Percentiles rank a stretch among this genome's conserved stretches.
These are phyloP conservation scores for Oncorhynchus clarkii DNA, from an alignment of 2,113 vertebrate genomes.

Conservation along the genomic window DNA sequence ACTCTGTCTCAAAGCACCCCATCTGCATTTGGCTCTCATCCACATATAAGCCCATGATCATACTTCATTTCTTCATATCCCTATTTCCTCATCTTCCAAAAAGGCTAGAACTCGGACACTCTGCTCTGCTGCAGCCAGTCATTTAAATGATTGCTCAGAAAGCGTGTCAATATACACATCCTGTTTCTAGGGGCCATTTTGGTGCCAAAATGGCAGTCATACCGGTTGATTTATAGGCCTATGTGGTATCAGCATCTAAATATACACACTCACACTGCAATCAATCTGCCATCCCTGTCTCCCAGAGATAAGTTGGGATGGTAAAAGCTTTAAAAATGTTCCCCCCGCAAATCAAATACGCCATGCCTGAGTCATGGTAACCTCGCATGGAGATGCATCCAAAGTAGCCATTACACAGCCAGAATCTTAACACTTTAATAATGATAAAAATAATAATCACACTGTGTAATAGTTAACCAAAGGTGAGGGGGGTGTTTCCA, in stretches of 20 bases:
- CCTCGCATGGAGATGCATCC: no score
- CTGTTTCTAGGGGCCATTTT: constrained; percentile 35
- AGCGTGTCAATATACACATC: constrained; percentile 46
- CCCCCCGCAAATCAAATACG: constrained; percentile 28
- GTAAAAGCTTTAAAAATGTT: constrained; percentile 42
- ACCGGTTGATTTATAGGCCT: constrained; percentile 46
- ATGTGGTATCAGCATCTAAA: constrained; percentile 45
- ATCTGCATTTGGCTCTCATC: constrained; percentile 13
- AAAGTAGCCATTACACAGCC: not conserved
- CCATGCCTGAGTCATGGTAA: not conserved
- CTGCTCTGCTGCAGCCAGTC: constrained; percentile 2
- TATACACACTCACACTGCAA: constrained; percentile 35
- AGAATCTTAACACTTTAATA: no score
- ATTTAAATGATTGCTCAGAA: constrained; percentile 28
- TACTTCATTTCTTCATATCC: not conserved
- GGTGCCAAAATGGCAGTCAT: constrained; percentile 30
- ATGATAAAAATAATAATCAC: no score
- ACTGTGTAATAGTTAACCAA: no score
- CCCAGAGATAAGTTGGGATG: constrained; percentile 27
- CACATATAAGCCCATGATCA: constrained; percentile 7
- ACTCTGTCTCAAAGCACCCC: not conserved
- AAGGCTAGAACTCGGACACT: no score
- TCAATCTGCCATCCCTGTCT: constrained; percentile 42
- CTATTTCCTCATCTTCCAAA: no score
- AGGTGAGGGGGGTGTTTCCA: no score